phyloP scores from a whole-genome alignment of 2,797 vertebrate genomes.

The Esox lucius region DNA sequence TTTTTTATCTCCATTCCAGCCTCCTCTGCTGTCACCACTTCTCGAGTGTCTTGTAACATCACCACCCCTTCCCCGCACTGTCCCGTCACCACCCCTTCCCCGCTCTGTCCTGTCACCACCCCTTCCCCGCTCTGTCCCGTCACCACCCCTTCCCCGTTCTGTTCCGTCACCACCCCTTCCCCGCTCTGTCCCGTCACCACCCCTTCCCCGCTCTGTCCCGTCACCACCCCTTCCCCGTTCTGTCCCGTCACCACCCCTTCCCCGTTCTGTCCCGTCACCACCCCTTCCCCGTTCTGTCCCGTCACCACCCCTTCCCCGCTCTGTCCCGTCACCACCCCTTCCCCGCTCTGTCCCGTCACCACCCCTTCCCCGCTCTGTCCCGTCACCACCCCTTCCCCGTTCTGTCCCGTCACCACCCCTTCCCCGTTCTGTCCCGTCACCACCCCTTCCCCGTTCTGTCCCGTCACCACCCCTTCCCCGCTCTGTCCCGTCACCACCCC shows the following conservation, averaged over 20 bases:
- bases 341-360: conserved; percentile 13
- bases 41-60: neutral
- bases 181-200: conserved; percentile 32
- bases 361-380: conserved; percentile 26
- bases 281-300: too few relatives aligned
- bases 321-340: conserved; percentile 1
- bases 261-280: conserved; percentile 70
- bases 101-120: neutral
- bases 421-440: conserved; percentile 10
- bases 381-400: conserved; percentile 17
- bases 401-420: conserved; percentile 31
- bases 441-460: conserved; percentile 64
- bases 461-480: conserved; percentile 39
- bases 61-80: conserved; percentile 68
- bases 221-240: conserved; percentile 9
- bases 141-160: conserved; percentile 6
- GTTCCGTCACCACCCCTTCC: conserved; percentile 11
- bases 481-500: conserved; percentile 16
- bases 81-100: too few relatives aligned
- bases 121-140: conserved; percentile 5
- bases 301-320: conserved; percentile 11
- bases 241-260: conserved; percentile 23
- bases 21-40: too few relatives aligned
- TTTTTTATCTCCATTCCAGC: too few relatives aligned
- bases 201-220: conserved; percentile 22